Evolutionary conservation across 2,797 vertebrate genomes (phyloP).

Genomic region (Ambastaia sidthimunki): DNA sequence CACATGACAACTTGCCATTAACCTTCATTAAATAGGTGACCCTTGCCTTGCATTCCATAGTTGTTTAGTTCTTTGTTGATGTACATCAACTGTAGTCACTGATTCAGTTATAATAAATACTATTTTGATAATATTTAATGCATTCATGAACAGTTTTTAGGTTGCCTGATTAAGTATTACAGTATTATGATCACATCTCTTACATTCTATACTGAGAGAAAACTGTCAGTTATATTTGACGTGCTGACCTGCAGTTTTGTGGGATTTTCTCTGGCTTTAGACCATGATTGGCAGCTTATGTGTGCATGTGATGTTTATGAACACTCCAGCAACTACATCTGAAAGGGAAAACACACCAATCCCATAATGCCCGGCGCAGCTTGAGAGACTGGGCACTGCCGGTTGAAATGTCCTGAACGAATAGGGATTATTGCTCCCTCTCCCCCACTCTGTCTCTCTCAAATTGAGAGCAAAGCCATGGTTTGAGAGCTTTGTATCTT

Average conservation of each 20-base stretch:
- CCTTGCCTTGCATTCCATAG: too few species aligned
- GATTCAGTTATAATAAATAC: too few species aligned
- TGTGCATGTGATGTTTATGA: conserved; percentile 62
- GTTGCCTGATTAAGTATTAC: too few species aligned
- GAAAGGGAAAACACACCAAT: conserved; percentile 48
- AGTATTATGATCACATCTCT: neutral
- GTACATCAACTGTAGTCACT: too few species aligned
- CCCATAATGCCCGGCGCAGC: conserved; percentile 46
- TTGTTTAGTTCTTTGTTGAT: too few species aligned
- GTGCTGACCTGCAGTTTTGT: neutral
- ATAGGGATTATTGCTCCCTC: conserved; percentile 65
- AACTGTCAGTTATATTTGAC: conserved; percentile 16
- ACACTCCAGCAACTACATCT: conserved; percentile 3
- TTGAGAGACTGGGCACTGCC: conserved; percentile 28
- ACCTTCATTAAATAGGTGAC: too few species aligned
- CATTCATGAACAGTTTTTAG: too few species aligned
- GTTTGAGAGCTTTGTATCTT: neutral
- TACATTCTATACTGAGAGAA: neutral
- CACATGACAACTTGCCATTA: too few species aligned
- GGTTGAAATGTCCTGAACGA: conserved; percentile 70
- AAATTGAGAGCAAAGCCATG: conserved; percentile 23
- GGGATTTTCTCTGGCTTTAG: conserved; percentile 58
- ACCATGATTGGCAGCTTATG: conserved; percentile 48
- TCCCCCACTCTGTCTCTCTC: conserved; percentile 36
- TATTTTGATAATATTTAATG: too few species aligned